Evolutionary conservation across 2,888 invertebrate species (phyloP).

Genomic region (Phymatocera aterrima): DNA sequence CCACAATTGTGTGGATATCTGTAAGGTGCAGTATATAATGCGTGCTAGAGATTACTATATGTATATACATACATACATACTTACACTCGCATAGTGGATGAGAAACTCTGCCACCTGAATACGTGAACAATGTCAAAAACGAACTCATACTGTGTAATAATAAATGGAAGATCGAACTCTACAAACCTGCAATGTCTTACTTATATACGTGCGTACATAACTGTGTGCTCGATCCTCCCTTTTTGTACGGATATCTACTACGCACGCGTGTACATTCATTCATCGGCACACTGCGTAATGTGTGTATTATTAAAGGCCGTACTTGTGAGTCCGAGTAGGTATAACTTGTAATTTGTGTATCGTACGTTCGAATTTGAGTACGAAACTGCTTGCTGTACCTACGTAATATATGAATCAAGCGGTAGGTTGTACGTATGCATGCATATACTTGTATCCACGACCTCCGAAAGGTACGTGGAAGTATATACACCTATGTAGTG

Average conservation of each 20-base stretch:
- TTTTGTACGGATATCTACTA: no score
- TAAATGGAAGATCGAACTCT: conserved; percentile 4
- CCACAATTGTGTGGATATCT: no score
- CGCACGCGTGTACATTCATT: no score
- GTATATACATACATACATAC: no score
- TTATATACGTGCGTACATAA: no score
- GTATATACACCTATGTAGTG: no score
- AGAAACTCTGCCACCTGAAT: background rate
- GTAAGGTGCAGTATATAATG: no score
- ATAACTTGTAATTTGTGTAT: background rate
- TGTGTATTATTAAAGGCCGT: background rate
- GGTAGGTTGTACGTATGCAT: no score
- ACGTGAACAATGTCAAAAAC: background rate
- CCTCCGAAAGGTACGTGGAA: conserved; percentile 11
- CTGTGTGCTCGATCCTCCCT: background rate
- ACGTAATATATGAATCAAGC: background rate
- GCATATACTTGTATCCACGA: background rate
- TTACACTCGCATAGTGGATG: background rate
- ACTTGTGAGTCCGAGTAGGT: background rate
- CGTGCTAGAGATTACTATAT: no score
- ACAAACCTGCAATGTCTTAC: background rate
- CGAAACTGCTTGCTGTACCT: background rate
- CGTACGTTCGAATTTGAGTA: background rate
- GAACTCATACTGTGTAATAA: conserved; percentile 8
- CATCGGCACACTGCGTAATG: background rate